Evolutionary conservation across 2,888 invertebrate genomes (phyloP).

Genomic region (Muschampia plurimacula): DNA sequence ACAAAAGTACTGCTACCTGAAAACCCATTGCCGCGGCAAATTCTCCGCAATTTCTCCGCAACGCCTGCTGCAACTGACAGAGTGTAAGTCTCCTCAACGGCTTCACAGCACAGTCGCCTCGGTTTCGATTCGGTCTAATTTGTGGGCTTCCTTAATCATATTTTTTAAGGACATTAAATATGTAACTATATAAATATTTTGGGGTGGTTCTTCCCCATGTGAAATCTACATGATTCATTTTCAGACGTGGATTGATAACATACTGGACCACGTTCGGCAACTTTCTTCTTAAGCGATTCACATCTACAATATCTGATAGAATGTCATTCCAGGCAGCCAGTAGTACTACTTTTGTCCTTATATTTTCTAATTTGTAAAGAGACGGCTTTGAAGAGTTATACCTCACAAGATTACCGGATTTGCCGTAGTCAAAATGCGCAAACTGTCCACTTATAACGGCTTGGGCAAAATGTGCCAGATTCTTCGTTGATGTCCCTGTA

Average conservation of each 20-base stretch:
- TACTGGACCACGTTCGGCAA: constrained; percentile 38
- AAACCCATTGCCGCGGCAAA: too few species aligned
- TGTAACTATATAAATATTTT: constrained; percentile 45
- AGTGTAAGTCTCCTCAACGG: too few species aligned
- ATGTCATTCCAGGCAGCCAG: constrained; percentile 42
- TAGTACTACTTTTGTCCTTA: constrained; percentile 42
- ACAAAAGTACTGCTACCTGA: too few species aligned
- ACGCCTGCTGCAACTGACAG: too few species aligned
- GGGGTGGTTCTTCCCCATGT: constrained; percentile 46
- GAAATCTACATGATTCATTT: constrained; percentile 50
- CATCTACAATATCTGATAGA: constrained; percentile 39
- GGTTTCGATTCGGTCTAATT: too few species aligned
- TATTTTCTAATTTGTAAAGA: constrained; percentile 42
- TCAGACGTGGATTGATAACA: constrained; percentile 31
- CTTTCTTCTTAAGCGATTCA: constrained; percentile 21
- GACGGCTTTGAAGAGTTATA: constrained; percentile 44
- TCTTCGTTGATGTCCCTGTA: not conserved
- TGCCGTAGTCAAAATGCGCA: constrained; percentile 47
- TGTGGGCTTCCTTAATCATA: not conserved
- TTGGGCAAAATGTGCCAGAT: not conserved
- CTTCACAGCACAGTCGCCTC: too few species aligned
- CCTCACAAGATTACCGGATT: constrained; percentile 33
- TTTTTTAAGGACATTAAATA: constrained; percentile 32
- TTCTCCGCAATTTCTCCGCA: too few species aligned
- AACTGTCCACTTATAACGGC: not conserved